Conservation (phyloP, 2,797 vertebrate genomes). For the Trichosurus vulpecula region DNA sequence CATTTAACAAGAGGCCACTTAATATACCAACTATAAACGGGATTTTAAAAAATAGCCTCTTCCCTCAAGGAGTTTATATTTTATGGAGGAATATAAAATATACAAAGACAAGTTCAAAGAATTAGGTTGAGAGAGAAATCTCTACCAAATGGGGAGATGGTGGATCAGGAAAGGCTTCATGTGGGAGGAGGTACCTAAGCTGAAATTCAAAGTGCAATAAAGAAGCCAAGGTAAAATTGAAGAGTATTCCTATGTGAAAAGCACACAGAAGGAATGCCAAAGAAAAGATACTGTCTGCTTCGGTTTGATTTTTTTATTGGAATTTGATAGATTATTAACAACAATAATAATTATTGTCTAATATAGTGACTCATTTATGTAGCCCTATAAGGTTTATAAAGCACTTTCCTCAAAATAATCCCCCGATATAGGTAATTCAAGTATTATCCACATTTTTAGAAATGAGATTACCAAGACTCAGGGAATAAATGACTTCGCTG, state of each 20-base stretch:
- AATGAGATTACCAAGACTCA: background rate
- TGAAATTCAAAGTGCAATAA: background rate
- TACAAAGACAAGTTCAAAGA: background rate
- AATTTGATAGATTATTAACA: background rate
- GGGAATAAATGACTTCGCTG: background rate
- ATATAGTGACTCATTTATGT: background rate
- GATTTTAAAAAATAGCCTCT: background rate
- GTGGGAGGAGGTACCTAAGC: background rate
- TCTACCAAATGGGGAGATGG: background rate
- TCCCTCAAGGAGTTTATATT: background rate
- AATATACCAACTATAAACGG: background rate
- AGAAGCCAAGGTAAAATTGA: background rate
- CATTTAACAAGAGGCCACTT: background rate
- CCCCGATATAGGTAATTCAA: background rate
- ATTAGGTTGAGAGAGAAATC: background rate
- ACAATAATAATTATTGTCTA: background rate
- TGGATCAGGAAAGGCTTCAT: background rate
- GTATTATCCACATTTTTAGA: background rate
- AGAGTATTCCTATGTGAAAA: background rate
- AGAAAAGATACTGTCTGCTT: background rate
- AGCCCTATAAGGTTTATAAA: background rate
- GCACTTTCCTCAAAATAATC: background rate
- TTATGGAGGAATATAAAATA: background rate
- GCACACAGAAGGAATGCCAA: background rate
- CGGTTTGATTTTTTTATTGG: background rate